Base-by-base conservation (phyloP, 2,113 vertebrate species). In the Hemiprocne comata region DNA sequence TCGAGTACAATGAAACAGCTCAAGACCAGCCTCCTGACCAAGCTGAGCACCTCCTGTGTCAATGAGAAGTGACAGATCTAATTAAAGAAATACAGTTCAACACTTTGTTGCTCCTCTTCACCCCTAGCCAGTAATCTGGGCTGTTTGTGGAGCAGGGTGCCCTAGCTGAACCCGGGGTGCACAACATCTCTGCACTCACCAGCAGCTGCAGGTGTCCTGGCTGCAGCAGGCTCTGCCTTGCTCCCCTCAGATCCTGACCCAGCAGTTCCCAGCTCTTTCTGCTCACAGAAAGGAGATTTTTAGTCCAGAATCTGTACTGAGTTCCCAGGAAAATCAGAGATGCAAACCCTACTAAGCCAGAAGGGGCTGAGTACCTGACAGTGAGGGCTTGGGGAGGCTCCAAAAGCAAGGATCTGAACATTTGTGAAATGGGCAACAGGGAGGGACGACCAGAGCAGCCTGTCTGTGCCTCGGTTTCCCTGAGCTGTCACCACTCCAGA, bases 1-100 rank as follows among this genome's bases (percentile, higher is more conserved):
- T 15, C 2, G 1, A 10, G 33, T 4, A 2, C 0, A 1, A 18
- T 26, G 23, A 17, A 17, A 13, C 15, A 7, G 58, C 25, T 21
- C 69, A 38, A 31, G 64, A 7, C 38, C 50, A 62, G 44, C 11
- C 36, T 55, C 36, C 24, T 71, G 54, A 69, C 33, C 7, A 66
- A 65, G 42, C 31, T 70, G 29, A 65, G 17, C 53, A 70, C 11
- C 60, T 76, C 7, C 0, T n/a, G 9, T 26, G 20, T 11, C 33
- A 9, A 8, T 33, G 38, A 86, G 13, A 58, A 78, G 12, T 17
- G 72, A 58, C 10, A 11, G 14, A n/a, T 8, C 36, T 61, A 24
- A 10, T 50, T 73, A 28, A 85, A 89, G 34, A 53, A 71, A 4
- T 19, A 24, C 1, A 26, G 10, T 46, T 90, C 40, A 44, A 2